phyloP scores from a whole-genome alignment of 2,113 vertebrate species.

The Vulpes lagopus region DNA sequence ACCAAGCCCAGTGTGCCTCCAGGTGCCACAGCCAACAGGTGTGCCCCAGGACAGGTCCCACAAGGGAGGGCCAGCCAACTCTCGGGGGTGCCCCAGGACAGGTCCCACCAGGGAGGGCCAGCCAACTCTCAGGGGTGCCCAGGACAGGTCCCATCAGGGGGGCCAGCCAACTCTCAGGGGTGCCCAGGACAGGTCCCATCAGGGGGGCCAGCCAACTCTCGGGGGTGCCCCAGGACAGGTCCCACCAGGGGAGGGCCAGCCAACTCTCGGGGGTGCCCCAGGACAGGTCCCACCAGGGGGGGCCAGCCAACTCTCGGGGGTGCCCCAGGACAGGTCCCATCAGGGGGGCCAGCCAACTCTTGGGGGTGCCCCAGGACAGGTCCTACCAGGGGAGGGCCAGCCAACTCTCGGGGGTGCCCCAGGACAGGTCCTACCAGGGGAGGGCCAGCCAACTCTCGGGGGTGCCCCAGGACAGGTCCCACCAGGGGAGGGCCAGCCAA shows the following conservation, averaged over 20 bases:
- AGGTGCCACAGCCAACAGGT: background rate
- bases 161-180: background rate
- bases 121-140: background rate
- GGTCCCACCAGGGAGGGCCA: background rate
- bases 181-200: background rate
- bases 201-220: background rate
- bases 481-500: too few relatives aligned
- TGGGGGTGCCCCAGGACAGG: too few relatives aligned
- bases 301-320: background rate
- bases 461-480: background rate
- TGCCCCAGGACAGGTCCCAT: background rate
- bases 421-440: background rate
- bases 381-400: background rate
- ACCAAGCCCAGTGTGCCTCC: fast-evolving
- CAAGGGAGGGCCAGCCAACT: too few relatives aligned
- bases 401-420: background rate
- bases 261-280: background rate
- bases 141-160: fast-evolving
- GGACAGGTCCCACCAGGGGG: background rate
- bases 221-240: too few relatives aligned
- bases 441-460: background rate
- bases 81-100: background rate
- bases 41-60: fast-evolving
- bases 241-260: background rate
- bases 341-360: background rate